phyloP scores from a whole-genome alignment of 2,113 vertebrate species.

The Abramis brama region DNA sequence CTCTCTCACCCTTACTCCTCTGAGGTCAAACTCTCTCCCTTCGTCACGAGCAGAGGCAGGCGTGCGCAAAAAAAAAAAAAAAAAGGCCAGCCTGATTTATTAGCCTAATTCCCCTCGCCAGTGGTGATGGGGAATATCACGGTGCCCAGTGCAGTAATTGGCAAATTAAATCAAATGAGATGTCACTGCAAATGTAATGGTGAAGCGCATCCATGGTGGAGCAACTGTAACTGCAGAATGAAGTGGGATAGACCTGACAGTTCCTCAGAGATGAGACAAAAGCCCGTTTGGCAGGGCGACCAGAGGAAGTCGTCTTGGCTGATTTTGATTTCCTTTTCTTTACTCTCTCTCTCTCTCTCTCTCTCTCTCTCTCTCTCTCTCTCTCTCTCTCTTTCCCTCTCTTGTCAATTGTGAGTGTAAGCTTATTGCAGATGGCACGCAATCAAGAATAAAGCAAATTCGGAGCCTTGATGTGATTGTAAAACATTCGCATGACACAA shows the following conservation, averaged over 20 bases:
- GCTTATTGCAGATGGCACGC: slow-evolving; percentile 43
- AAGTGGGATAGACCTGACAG: slow-evolving; percentile 59
- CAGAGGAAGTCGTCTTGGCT: slow-evolving; percentile 40
- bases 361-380: not conserved
- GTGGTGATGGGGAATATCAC: slow-evolving; percentile 49
- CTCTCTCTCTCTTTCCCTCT: not conserved
- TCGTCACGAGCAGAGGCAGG: slow-evolving; percentile 53
- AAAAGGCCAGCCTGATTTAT: slow-evolving; percentile 62
- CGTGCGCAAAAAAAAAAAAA: not conserved
- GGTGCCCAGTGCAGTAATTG: slow-evolving; percentile 60
- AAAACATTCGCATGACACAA: slow-evolving; percentile 52
- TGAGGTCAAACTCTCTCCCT: slow-evolving; percentile 56
- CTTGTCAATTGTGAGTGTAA: slow-evolving; percentile 25
- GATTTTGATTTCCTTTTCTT: slow-evolving; percentile 35
- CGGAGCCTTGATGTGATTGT: slow-evolving; percentile 35
- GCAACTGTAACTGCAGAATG: slow-evolving; percentile 59
- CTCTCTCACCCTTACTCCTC: slow-evolving; percentile 40
- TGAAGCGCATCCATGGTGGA: slow-evolving; percentile 50
- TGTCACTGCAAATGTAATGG: slow-evolving; percentile 63
- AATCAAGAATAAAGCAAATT: slow-evolving; percentile 36
- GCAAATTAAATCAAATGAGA: slow-evolving; percentile 68
- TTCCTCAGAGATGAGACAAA: slow-evolving; percentile 54
- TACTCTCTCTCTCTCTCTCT: not conserved
- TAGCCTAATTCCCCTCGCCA: slow-evolving; percentile 61
- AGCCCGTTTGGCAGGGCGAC: slow-evolving; percentile 48